Evolutionary conservation across 2,113 vertebrate genomes (phyloP), one percentile per base, ranked within the genome.

Genomic region (Gavialis gangeticus): DNA sequence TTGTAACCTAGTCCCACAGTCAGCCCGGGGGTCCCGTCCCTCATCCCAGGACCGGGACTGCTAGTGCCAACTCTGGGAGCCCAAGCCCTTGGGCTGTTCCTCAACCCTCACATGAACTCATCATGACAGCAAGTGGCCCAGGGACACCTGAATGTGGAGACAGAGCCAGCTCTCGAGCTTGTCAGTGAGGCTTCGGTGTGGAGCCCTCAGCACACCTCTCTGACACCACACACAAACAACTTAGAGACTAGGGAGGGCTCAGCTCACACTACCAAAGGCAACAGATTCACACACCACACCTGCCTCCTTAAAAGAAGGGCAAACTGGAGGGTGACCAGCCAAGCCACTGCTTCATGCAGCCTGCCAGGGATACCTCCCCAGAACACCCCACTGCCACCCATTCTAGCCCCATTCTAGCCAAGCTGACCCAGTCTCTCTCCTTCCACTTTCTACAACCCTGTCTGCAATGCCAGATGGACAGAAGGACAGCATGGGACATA

Each of bases 401-500:
- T 0, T 2, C 10, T 63, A 63, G 62, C 14, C 25, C 14, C 28
- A 66, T 9, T 3, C 63, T 19, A 60, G 59, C 18, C 59, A 60
- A 22, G 21, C 59, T 22, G 28, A 25, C 5, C 46, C 46, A 46
- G 46, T 90, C 60, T 46, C 62, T 34, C 54, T 88, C 17, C 63
- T 1, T 2, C 71, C 71, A 34, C 76, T 85, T 60, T 88, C 91
- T 75, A 34, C 89, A 85, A 81, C 3, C n/a, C 64, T 21, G 17
- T 34, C 59, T 54, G n/a, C n/a, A 79, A 77, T 2, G 25, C 0
- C 5, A 37, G 37, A 30, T 24, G 10, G 69, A 46, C 63, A 28
- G 18, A 64, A 0, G 1, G 82, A 28, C 55, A 62, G 58, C 62
- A 85, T n/a, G 55, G 28, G 79, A 98, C 96, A 60, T 98, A 98